Evolutionary conservation across 2,888 invertebrate genomes (phyloP), one percentile per base, ranked within the genome.

Genomic region (Caenorhabditis macrosperma): DNA sequence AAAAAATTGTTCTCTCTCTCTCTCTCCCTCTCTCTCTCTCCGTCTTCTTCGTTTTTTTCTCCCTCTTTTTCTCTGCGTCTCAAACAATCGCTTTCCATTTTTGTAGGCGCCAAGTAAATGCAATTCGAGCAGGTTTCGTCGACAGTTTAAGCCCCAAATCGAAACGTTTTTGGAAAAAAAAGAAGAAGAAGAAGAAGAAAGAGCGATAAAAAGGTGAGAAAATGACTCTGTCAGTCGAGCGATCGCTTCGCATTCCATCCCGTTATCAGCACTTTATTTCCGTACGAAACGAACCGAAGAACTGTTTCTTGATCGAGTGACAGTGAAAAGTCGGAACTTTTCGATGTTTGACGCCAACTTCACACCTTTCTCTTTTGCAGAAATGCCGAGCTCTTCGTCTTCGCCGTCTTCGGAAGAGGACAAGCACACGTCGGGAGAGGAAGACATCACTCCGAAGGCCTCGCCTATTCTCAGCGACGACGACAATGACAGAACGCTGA

Each of bases 371-470:
- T n/a, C n/a, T n/a, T n/a, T n/a, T n/a, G n/a, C n/a, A n/a, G n/a
- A n/a, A n/a, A 71, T 71, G 71, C 50, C 74, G 30, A 48, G 64
- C 28, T 30, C 52, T 28, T 52, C 66, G 0, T 52, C 60, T 1
- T 66, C 74, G 9, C 54, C 74, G n/a, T 66, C 60, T 50, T 66
- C 66, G 12, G 66, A 66, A 10, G 61, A 63, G 1, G 64, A 64
- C 35, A 72, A 72, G 41, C 55, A 57, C 41, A 60, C 71, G 5
- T 60, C 69, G 1, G 64, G 48, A 10, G 76, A 66, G 22, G 67
- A 44, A 48, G 76, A 68, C 61, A 63, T 68, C 68, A 57, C 76
- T 54, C 76, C 76, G 76, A 63, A 61, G 50, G 68, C 76, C 5
- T 63, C 67, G 7, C 68, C 67, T 30, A 33, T 17, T 44, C 54